phyloP scores from a whole-genome alignment of 92 coral and sea anemone species.

The Blastomussa wellsi region DNA sequence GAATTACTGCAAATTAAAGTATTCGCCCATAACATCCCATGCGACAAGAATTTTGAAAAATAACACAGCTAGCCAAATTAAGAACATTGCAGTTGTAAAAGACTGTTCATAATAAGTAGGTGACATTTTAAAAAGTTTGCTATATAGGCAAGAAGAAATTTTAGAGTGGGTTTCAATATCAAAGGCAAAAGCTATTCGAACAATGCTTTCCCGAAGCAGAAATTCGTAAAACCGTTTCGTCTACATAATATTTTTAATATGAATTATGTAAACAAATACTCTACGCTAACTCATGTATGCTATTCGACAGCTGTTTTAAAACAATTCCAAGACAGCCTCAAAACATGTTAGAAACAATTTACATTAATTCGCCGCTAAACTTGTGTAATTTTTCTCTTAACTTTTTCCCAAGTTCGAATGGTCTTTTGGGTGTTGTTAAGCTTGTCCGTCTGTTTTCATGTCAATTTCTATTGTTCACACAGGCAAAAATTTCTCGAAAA shows the following conservation, averaged over 20 bases:
- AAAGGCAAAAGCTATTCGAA: no score
- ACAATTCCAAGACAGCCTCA: constrained; percentile 32
- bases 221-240: background rate
- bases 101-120: background rate
- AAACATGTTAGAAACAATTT: constrained; percentile 26
- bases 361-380: constrained; percentile 27
- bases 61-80: background rate
- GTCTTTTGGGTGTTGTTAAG: constrained; percentile 45
- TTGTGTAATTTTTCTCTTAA: constrained; percentile 17
- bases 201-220: background rate
- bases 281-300: constrained; percentile 25
- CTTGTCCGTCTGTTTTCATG: constrained; percentile 70
- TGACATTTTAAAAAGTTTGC: background rate
- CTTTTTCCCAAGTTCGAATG: constrained; percentile 25
- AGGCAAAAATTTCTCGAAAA: constrained; percentile 71
- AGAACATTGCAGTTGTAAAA: constrained; percentile 2
- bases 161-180: background rate
- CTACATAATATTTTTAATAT: constrained; percentile 10
- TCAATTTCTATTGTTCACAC: constrained; percentile 91
- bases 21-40: background rate
- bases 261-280: constrained; percentile 47
- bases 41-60: background rate
- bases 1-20: background rate
- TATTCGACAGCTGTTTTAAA: constrained; percentile 31
- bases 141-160: background rate